Evolutionary conservation across 2,797 vertebrate species (phyloP), one percentile per base, ranked within the genome.

Genomic region (Macropus fuliginosus): DNA sequence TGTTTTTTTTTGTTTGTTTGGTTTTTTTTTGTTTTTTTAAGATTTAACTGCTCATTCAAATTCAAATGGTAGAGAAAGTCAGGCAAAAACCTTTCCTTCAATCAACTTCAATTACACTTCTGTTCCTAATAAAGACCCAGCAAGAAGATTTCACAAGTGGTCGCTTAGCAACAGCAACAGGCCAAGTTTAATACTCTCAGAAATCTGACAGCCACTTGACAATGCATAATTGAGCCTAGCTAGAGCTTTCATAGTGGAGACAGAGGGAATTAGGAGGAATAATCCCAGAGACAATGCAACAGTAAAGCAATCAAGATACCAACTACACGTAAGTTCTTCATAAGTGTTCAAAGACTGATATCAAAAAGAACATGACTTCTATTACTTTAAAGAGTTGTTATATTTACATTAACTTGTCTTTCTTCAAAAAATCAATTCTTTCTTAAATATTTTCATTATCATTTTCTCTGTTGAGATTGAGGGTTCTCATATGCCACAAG

Each of bases 151-250:
- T 97, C 95, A 97, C 96, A 95, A 95, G 95, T 54, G 96, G 98
- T 98, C 98, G 98, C 98, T 98, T 98, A 95, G 98, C 98, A 98
- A 98, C 98, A 95, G 96, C 91, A 97, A 97, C 97, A 97, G 95
- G 97, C 96, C 96, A 94, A 96, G 96, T 96, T 96, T 96, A 92
- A 92, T 92, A 81, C 96, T 97, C 96, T 87, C 94, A 96, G 91
- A 97, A 93, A 98, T 97, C 96, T 97, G 96, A 90, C 97, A 96
- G 96, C 96, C 98, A 98, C 92, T 96, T 97, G 92, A 95, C 94
- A 98, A 97, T 94, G 97, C 92, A 97, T 97, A 95, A 10, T 93
- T 94, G 95, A 98, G 97, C 90, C 95, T 96, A 97, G 96, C 95
- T 96, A 97, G 96, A 13, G 34, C 92, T 97, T 97, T 96, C 97